Conservation (phyloP, 2,113 vertebrate species). For the Myrmecobius fasciatus region DNA sequence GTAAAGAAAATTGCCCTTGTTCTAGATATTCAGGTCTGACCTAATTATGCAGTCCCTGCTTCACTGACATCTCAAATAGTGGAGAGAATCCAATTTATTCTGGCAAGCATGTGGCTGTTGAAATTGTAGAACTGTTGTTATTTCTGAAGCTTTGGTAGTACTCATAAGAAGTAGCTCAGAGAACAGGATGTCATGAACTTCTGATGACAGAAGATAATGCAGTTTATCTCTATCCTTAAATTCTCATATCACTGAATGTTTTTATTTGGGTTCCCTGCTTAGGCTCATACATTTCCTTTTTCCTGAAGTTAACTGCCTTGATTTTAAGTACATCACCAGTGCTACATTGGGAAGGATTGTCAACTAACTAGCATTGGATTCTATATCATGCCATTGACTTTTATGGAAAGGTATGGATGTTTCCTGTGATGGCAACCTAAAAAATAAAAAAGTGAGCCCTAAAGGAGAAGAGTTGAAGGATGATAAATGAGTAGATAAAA, state of each 20-base stretch:
- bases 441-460: neutral
- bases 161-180: neutral
- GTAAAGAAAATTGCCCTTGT: constrained; percentile 72
- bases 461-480: neutral
- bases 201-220: neutral
- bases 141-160: neutral
- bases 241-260: neutral
- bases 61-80: constrained; percentile 61
- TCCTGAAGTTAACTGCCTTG: neutral
- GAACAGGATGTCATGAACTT: neutral
- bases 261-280: neutral
- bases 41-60: constrained; percentile 22
- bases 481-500: neutral
- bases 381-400: neutral
- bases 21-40: constrained; percentile 65
- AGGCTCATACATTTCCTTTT: neutral
- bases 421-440: neutral
- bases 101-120: constrained; percentile 47
- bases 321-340: neutral
- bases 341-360: neutral
- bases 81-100: constrained; percentile 71
- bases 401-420: neutral
- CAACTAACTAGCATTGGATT: neutral
- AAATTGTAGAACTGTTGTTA: constrained; percentile 51
- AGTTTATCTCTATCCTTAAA: constrained; percentile 21